Base-by-base conservation (phyloP, 2,888 invertebrate species). In the Stenurella melanura region DNA sequence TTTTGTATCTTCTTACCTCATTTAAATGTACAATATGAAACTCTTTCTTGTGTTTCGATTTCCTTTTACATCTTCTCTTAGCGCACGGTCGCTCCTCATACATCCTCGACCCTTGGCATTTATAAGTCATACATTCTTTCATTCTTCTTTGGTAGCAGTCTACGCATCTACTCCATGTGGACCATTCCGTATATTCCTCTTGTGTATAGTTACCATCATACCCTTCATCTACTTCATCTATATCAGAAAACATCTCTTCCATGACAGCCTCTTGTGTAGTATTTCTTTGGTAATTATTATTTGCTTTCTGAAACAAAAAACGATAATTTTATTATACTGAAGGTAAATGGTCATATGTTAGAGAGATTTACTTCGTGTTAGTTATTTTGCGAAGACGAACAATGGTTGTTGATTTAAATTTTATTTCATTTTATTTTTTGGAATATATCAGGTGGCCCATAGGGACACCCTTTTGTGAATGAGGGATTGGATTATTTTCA, bases 81-180 rank as follows among this genome's bases (percentile, higher is more conserved):
- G 83, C 81, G 78, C 89, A 89, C n/a, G 87, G 87, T 60, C 87
- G 88, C 83, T 87, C 90, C 88, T 88, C 91, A 86, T 83, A 87
- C 79, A 87, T 86, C 79, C 77, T 86, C 70, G 87, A 87, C 12
- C 86, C 82, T 72, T 83, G 83, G 75, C 88, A 89, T 71, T 77
- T 83, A 0, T 82, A 78, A 61, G 81, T 83, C 11, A 86, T 80
- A 74, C 97, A 97, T 34, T 93, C 90, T 75, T 94, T 94, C 96
- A 97, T 96, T 82, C 93, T 92, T 4, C 94, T 93, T 83, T 94
- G 95, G 18, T 93, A 90, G 60, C 93, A 89, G 73, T 88, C 85
- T 30, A 86, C 82, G 79, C 89, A 89, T 73, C 86, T 82, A 34
- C 87, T 86, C 89, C 89, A 89, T 7, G 86, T 80, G 1, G 88